Percentiles rank a stretch among this genome's conserved stretches.
Evolutionary conservation across 2,797 vertebrate genomes (phyloP).

Genomic region (Pelochelys cantorii): DNA sequence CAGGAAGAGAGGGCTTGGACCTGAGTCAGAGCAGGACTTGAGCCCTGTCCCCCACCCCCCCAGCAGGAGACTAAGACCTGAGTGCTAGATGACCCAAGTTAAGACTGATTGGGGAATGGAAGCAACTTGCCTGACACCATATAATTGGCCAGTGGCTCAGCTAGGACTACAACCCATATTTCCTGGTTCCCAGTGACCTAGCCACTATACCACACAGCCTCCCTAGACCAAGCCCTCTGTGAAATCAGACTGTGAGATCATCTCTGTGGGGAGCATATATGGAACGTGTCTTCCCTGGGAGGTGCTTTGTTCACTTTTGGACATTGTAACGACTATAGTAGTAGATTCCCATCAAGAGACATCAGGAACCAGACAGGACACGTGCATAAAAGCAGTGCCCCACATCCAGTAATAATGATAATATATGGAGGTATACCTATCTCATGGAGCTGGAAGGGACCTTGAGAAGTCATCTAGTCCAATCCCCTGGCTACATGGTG

Average conservation of each 20-base stretch:
- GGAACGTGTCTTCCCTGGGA: not conserved
- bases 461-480: no score
- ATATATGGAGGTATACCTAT: no score
- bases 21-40: not conserved
- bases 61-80: not conserved
- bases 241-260: not conserved
- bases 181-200: not conserved
- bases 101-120: not conserved
- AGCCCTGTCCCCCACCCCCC: not conserved
- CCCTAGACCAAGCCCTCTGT: accelerated
- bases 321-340: no score
- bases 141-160: not conserved
- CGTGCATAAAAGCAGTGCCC: not conserved
- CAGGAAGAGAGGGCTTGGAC: not conserved
- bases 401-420: no score
- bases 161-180: not conserved
- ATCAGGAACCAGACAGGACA: not conserved
- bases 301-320: not conserved
- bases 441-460: no score
- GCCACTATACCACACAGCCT: not conserved
- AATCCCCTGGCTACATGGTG: no score
- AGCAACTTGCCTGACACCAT: not conserved
- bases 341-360: not conserved
- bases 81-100: not conserved
- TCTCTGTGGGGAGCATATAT: accelerated